These are phyloP conservation scores for Propithecus deckenii DNA, from an alignment of 2,797 vertebrate species.

Conservation along the genomic window DNA sequence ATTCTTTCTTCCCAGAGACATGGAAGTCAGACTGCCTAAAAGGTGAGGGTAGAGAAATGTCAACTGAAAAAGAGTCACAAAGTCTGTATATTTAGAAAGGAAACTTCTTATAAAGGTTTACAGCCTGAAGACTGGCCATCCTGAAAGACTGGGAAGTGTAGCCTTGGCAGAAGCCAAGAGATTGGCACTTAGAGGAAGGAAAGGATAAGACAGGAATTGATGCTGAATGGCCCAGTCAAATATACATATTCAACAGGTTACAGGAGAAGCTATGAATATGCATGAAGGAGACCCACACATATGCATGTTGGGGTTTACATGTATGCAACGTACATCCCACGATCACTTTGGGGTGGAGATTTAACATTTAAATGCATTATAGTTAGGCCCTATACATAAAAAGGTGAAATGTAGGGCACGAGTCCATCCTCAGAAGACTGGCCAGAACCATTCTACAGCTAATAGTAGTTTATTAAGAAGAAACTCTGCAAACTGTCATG, in stretches of 20 bases:
- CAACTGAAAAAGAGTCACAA: not conserved
- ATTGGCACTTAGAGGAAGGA: not conserved
- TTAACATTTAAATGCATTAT: not conserved
- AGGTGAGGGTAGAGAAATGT: not conserved
- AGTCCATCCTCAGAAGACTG: not conserved
- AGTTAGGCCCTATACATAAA: not conserved
- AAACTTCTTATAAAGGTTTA: not conserved
- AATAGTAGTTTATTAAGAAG: not conserved
- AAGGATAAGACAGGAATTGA: not conserved
- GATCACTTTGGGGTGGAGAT: not conserved
- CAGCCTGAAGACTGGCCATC: not conserved
- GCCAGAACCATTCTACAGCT: not conserved
- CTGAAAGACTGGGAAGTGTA: not conserved
- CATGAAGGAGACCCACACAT: not conserved
- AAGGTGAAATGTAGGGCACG: not conserved
- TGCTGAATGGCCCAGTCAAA: not conserved
- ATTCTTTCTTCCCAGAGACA: not conserved
- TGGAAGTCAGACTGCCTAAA: not conserved
- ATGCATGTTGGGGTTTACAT: not conserved
- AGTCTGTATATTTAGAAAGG: not conserved
- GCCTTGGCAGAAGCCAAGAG: not conserved
- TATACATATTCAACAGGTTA: not conserved
- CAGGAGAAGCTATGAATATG: not conserved
- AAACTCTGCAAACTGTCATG: not conserved
- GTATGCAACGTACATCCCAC: not conserved